Percentiles rank a stretch among this genome's conserved stretches.
Evolutionary conservation across 2,888 invertebrate species (phyloP).

Genomic region (Cephus pulcher): DNA sequence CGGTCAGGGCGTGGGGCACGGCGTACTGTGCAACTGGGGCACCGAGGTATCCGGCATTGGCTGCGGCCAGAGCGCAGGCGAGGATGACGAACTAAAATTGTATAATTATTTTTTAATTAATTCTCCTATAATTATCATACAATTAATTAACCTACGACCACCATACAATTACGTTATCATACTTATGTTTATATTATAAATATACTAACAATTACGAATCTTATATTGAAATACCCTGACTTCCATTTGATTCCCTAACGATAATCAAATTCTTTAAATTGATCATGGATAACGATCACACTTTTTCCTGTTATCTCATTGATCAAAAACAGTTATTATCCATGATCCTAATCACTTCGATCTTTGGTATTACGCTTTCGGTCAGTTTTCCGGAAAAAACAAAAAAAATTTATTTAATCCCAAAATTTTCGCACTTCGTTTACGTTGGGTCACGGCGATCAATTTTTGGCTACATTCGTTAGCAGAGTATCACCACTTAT

Average conservation of each 20-base stretch:
- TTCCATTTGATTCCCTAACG: not conserved
- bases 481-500: not conserved
- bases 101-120: not conserved
- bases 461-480: not conserved
- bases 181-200: not conserved
- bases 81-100: constrained; percentile 45
- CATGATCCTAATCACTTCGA: not conserved
- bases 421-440: not conserved
- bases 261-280: not conserved
- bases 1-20: constrained; percentile 56
- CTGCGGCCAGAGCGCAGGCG: constrained; percentile 51
- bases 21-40: constrained; percentile 41
- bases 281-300: not conserved
- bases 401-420: not conserved
- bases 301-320: not conserved
- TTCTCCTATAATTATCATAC: not conserved
- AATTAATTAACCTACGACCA: not conserved
- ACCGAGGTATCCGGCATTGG: constrained; percentile 50
- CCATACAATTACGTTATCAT: not conserved
- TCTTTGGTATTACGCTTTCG: not conserved
- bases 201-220: not conserved
- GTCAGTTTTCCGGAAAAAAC: not conserved
- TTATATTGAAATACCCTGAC: not conserved
- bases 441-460: not conserved
- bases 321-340: not conserved